phyloP scores from a whole-genome alignment of 1,140 invertebrate genomes.

The Ips typographus region DNA sequence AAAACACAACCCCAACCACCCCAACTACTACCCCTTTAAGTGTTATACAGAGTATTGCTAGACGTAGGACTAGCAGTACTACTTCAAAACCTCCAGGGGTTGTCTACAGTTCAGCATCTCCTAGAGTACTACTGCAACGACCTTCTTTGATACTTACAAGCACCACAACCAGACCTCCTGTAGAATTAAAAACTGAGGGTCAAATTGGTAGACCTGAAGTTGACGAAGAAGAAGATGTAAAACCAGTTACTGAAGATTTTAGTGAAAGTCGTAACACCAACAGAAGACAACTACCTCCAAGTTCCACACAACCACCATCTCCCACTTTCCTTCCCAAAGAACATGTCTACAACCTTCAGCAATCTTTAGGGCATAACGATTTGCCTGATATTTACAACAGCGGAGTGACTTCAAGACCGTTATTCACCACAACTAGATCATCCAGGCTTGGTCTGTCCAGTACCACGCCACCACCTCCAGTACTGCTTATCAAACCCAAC shows the following conservation, averaged over 20 bases:
- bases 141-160: constrained; percentile 21
- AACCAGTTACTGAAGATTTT: constrained; percentile 57
- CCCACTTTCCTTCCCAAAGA: constrained; percentile 54
- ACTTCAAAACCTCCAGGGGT: constrained; percentile 38
- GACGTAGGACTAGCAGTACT: constrained; percentile 51
- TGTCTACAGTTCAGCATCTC: constrained; percentile 42
- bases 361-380: constrained; percentile 59
- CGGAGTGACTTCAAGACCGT: constrained; percentile 60
- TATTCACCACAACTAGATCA: constrained; percentile 64
- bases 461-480: constrained; percentile 40
- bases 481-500: constrained; percentile 49
- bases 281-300: constrained; percentile 59
- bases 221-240: constrained; percentile 44
- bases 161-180: constrained; percentile 4
- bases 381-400: constrained; percentile 67
- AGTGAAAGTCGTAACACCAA: constrained; percentile 54
- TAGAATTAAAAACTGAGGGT: constrained; percentile 42
- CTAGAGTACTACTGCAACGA: constrained; percentile 42
- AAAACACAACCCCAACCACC: constrained; percentile 43
- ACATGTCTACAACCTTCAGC: constrained; percentile 50
- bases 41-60: constrained; percentile 63
- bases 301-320: constrained; percentile 42
- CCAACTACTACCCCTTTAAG: constrained; percentile 53
- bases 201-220: constrained; percentile 46
- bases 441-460: constrained; percentile 31